Evolutionary conservation across 2,113 vertebrate species (phyloP), one percentile per base, ranked within the genome.

Genomic region (Epinephelus moara): DNA sequence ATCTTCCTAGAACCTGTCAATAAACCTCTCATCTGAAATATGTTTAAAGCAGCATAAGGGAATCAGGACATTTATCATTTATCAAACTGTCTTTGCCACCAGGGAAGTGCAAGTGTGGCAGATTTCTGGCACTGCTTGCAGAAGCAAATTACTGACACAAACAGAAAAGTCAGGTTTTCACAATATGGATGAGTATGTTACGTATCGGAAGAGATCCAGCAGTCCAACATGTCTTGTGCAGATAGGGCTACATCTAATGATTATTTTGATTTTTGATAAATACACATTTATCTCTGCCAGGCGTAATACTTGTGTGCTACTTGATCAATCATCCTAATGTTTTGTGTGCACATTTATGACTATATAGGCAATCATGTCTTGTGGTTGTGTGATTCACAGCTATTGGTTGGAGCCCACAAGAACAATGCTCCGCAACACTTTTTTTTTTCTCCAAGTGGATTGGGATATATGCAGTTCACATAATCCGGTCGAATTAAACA

Each of bases 21-120:
- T 87, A 66, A 86, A 57, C 59, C 59, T 61, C 57, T 6, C 15
- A 42, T 57, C n/a, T 86, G 33, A 70, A 84, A 75, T 73, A 74
- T 80, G 42, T 85, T 80, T 33, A 69, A 73, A 75, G 30, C 10
- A 18, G 9, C 45, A 61, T 42, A 27, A 69, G 76, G 61, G 55
- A 71, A 40, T 70, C 21, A 1, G 61, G 50, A 57, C 52, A 66
- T 75, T 82, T 76, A 37, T 78, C 23, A 76, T 66, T 47, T 17
- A 66, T 66, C 66, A 52, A 82, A 64, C 71, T n/a, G 53, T 5
- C 30, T 77, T 40, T 49, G 19, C 21, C 50, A 56, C 21, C 27
- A 4, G 3, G 56, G 55, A 71, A 75, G n/a, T 70, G 21, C 45
- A 72, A 12, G 25, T 50, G 45, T 52, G 18, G 49, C 47, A 52